Base-by-base conservation (phyloP, 92 coral and sea anemone species). In the Galaxea fascicularis region DNA sequence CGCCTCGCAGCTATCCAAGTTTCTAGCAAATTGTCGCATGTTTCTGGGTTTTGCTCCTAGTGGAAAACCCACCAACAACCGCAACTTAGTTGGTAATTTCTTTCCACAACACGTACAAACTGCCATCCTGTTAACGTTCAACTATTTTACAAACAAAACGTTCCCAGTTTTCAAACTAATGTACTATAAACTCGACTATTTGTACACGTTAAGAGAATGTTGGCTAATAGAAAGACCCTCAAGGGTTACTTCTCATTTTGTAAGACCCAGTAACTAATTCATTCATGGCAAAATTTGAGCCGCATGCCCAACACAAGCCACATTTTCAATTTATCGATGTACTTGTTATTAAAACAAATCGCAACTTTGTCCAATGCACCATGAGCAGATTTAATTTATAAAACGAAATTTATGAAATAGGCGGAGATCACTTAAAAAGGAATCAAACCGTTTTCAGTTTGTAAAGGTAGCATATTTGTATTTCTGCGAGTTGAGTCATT, bases 231-330 rank as follows among this genome's bases (percentile, higher is more conserved):
- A 51, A 73, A 75, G 28, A 49, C 29, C 10, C 47, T 74, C 27
- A 17, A 74, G 16, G 14, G 3, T 29, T 26, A 30, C 53, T 52
- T 8, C 64, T 73, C 28, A 4, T 44, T n/a, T n/a, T n/a, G n/a
- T n/a, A n/a, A n/a, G 18, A 54, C 27, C 45, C n/a, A 21, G 31
- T 21, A 62, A 14, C 66, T 56, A 56, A 56, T 75, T 56, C 26
- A 75, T 57, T 30, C 66, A 54, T 29, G 49, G 56, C 44, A 54
- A 75, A 75, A 30, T 75, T 73, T 75, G 60, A 56, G 30, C 79
- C 66, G 29, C 79, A 75, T 54, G 66, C 29, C 27, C 66, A 75
- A 75, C 54, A 75, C 54, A 75, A 75, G 79, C 66, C 65, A 54
- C 66, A 29, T n/a, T 66, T 66, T 66, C 46, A 60, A 21, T 60